Evolutionary conservation across 2,113 vertebrate genomes (phyloP).

Genomic region (Brachypodius melanocephalos): DNA sequence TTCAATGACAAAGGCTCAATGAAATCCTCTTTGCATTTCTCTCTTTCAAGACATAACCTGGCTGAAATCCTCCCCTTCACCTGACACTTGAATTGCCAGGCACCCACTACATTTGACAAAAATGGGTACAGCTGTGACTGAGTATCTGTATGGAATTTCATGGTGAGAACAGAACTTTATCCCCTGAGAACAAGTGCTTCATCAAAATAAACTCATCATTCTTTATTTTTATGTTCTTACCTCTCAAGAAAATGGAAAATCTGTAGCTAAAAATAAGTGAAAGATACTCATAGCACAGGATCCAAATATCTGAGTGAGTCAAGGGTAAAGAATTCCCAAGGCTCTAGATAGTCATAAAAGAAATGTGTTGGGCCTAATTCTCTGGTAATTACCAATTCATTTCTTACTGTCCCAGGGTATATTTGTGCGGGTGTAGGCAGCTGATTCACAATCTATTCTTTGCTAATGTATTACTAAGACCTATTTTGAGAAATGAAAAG

Average conservation of each 20-base stretch:
- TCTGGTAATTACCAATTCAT: not conserved
- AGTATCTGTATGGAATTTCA: not conserved
- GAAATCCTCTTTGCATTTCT: not conserved
- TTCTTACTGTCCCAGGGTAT: not conserved
- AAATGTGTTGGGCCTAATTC: not conserved
- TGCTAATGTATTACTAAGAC: not conserved
- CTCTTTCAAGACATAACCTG: not conserved
- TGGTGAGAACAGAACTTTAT: not conserved
- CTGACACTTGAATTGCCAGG: not conserved
- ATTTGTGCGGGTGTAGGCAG: not conserved
- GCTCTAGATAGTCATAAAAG: not conserved
- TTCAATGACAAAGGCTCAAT: not conserved
- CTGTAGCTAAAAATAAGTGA: not conserved
- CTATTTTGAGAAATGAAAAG: slow-evolving; percentile 27
- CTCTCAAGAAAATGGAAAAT: not conserved
- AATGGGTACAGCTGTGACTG: not conserved
- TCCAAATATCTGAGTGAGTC: not conserved
- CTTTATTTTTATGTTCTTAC: not conserved
- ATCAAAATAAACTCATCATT: not conserved
- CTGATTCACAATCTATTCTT: not conserved
- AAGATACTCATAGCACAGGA: not conserved
- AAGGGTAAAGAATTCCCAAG: not conserved
- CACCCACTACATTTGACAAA: not conserved
- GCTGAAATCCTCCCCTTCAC: not conserved
- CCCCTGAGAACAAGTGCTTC: not conserved